Base-by-base conservation (phyloP, 2,797 vertebrate species). In the Parauchenoglanis punctatus region DNA sequence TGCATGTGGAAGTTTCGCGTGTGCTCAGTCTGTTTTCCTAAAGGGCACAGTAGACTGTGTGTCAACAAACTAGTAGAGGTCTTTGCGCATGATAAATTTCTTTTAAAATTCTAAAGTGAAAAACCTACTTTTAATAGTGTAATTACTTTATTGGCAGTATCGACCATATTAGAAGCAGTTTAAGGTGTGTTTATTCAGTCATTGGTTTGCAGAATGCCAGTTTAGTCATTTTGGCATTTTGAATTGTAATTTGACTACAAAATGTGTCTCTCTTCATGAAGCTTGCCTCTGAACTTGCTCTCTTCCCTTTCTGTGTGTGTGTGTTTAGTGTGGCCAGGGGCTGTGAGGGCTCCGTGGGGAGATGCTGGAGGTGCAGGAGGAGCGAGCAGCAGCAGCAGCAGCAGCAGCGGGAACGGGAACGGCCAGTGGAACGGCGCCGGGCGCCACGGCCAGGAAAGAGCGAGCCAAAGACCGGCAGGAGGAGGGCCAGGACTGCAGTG, bases 291-390 rank as follows among this genome's bases (percentile, higher is more conserved):
- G 56, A 78, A 80, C 63, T 7, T 31, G 23, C 15, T 17, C 20
- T 44, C 23, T 63, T 84, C 5, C 83, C 59, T 81, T 58, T 63
- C 52, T 35, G 28, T 89, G 40, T 68, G 31, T 87, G 49, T 44
- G 56, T 94, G 18, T 82, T 68, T 31, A 99, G 98, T 94, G 97
- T 96, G 97, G 96, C 97, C 96, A 94, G 97, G 98, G 97, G 97
- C 98, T 98, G 96, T 97, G 97, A 99, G 97, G 97, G 97, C 97
- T 97, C 97, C 96, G 90, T 96, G 95, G 96, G 97, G 96, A 95
- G 97, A 95, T 99, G 98, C 97, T 97, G 98, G 97, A 98, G 96
- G 97, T 97, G 96, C 98, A 96, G 96, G 98, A 97, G 96, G 97
- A 96, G 95, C 97, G 97, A 94, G 88, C 87, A 90, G 85, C 86